Base-by-base conservation (phyloP, 2,113 vertebrate species). In the Cebus imitator region DNA sequence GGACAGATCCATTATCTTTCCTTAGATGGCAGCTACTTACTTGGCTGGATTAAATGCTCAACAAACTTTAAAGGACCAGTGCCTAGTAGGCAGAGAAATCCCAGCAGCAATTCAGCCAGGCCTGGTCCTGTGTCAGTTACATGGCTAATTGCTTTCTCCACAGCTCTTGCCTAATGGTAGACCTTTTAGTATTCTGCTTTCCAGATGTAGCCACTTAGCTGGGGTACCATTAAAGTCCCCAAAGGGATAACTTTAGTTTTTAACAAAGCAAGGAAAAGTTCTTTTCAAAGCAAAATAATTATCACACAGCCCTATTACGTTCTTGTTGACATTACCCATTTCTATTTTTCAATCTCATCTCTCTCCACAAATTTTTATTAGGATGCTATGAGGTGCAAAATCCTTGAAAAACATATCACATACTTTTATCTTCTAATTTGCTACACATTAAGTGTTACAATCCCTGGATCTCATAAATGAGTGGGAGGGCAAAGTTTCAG, bases 111-210 rank as follows among this genome's bases (percentile, higher is more conserved):
- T 87, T 76, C 1, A 50, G 79, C 55, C 86, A 70, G 23, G 64
- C 45, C 68, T 87, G 7, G 18, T 48, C 93, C 92, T 90, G 50
- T 3, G 3, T 87, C 86, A 94, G 61, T 93, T 94, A 93, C 55
- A 27, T 35, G 58, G 79, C 90, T 98, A 98, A 98, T 52, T 86
- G 84, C 97, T 96, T 97, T 95, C 87, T 96, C 25, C 87, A 95
- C 25, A n/a, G 13, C 84, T 94, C 85, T 88, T 13, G 85, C 50
- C 66, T 94, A 64, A 96, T 17, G 82, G 17, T 48, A 90, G 95
- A 92, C 82, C 94, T 97, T 97, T 97, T 87, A 98, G 78, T 66
- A 40, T 43, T 96, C 79, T n/a, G 64, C 64, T 95, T 95, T 90
- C 95, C 97, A 97, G 90, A 95, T 55, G 90, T 89, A 96, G 91